A percentile compares a stretch with the other conserved stretches of the same genome.
These are phyloP conservation scores for Ooceraea biroi DNA, from an alignment of 1,140 invertebrate species.

Conservation along the genomic window DNA sequence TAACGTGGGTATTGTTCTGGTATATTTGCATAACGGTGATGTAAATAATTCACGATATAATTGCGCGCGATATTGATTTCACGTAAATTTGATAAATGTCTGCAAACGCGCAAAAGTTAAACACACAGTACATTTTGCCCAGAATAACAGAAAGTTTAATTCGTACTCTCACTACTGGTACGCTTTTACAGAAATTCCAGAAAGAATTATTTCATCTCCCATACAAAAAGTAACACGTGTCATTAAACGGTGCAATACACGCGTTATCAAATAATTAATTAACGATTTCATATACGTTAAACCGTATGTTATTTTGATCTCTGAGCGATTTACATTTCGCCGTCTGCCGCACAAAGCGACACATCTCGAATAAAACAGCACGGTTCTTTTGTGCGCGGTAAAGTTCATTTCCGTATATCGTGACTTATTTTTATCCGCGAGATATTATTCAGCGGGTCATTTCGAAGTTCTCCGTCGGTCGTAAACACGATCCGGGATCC, in stretches of 20 bases:
- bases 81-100: constrained; percentile 11
- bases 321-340: neutral
- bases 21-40: neutral
- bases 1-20: neutral
- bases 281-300: neutral
- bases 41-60: constrained; percentile 7
- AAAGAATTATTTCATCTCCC: neutral
- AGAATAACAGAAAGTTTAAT: neutral
- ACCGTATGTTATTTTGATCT: neutral
- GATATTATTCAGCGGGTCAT: neutral
- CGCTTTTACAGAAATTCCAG: neutral
- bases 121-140: constrained; percentile 7
- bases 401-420: neutral
- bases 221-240: too few relatives aligned
- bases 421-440: neutral
- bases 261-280: neutral
- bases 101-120: neutral
- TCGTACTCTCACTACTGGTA: neutral
- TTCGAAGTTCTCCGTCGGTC: neutral
- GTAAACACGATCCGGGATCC: neutral
- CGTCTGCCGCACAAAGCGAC: neutral
- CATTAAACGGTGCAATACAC: neutral
- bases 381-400: neutral
- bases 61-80: neutral
- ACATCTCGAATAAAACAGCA: neutral